Conservation (phyloP, 30 jellyfish, hydroid and myxozoan genomes). For the Aurelia aurita complex sp. Pacific region DNA sequence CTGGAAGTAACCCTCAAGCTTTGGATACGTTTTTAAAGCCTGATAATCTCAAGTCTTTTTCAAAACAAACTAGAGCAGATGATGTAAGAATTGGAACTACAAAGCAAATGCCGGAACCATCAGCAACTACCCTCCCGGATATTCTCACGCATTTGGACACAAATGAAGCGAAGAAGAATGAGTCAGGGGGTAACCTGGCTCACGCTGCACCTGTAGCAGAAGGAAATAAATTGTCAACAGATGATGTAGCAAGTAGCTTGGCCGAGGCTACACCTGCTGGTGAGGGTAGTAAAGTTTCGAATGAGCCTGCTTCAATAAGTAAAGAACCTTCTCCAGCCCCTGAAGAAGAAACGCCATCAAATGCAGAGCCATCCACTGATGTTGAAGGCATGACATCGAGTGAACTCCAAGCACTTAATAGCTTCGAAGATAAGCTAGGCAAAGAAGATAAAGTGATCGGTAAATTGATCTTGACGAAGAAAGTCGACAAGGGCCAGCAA, state of each 20-base stretch:
- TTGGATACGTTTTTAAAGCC: slow-evolving; percentile 16
- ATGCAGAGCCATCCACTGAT: slow-evolving; percentile 48
- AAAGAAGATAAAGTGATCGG: slow-evolving; percentile 59
- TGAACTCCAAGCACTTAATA: slow-evolving; percentile 40
- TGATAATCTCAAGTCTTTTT: background rate
- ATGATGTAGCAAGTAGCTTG: background rate
- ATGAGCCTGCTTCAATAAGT: background rate
- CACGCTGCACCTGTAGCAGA: slow-evolving; percentile 35
- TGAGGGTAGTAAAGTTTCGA: background rate
- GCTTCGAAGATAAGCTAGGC: slow-evolving; percentile 42
- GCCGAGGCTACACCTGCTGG: background rate
- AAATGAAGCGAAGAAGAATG: slow-evolving; percentile 2
- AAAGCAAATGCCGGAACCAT: slow-evolving; percentile 29
- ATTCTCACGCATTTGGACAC: slow-evolving; percentile 39
- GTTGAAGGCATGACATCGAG: slow-evolving; percentile 58
- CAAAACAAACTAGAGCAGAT: background rate
- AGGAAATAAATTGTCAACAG: slow-evolving; percentile 9
- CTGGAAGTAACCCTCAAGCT: slow-evolving; percentile 23
- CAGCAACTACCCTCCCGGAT: slow-evolving; percentile 34
- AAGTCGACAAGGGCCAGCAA: slow-evolving; percentile 28
- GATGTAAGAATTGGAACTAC: background rate
- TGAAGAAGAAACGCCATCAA: background rate
- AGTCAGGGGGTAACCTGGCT: background rate
- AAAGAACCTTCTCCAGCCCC: slow-evolving; percentile 2
- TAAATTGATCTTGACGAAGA: slow-evolving; percentile 29